Evolutionary conservation across 2,888 invertebrate genomes (phyloP).

Genomic region (Coleophora flavipennella): DNA sequence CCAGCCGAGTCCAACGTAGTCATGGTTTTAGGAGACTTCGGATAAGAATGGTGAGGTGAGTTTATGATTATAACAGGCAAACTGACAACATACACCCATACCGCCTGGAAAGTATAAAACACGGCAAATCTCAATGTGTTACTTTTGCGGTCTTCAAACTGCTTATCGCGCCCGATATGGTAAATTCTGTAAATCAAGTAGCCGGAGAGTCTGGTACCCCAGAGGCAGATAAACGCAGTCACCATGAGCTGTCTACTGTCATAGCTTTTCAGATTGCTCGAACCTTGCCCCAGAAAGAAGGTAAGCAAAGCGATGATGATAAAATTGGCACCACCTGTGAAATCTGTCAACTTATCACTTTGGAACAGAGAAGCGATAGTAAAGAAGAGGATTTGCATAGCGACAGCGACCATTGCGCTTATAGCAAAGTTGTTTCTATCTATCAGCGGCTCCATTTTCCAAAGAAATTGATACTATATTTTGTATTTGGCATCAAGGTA

Average conservation of each 20-base stretch:
- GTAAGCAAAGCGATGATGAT: slow-evolving; percentile 90
- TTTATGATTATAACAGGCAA: slow-evolving; percentile 93
- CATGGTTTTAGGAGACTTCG: slow-evolving; percentile 86
- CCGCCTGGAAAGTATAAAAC: slow-evolving; percentile 92
- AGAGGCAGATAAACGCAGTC: slow-evolving; percentile 87
- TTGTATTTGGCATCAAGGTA: slow-evolving; percentile 42
- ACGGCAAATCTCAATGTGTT: slow-evolving; percentile 91
- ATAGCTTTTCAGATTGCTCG: slow-evolving; percentile 80
- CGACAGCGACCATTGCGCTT: slow-evolving; percentile 87
- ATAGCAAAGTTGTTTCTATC: slow-evolving; percentile 90
- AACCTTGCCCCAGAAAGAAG: slow-evolving; percentile 87
- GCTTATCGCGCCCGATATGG: slow-evolving; percentile 91
- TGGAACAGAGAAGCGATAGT: slow-evolving; percentile 88
- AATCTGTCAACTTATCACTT: slow-evolving; percentile 92
- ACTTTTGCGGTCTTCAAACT: slow-evolving; percentile 90
- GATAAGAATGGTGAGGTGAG: slow-evolving; percentile 84
- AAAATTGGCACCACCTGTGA: slow-evolving; percentile 95
- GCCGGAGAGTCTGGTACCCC: slow-evolving; percentile 89
- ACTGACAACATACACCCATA: slow-evolving; percentile 94
- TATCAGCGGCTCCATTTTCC: slow-evolving; percentile 79
- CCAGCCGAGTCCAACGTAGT: slow-evolving; percentile 90
- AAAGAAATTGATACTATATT: slow-evolving; percentile 39
- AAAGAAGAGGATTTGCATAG: slow-evolving; percentile 91
- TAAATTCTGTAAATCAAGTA: slow-evolving; percentile 92
- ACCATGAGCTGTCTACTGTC: slow-evolving; percentile 93